Base-by-base conservation (phyloP, 1,140 invertebrate genomes). In the Lethocerus indicus region DNA sequence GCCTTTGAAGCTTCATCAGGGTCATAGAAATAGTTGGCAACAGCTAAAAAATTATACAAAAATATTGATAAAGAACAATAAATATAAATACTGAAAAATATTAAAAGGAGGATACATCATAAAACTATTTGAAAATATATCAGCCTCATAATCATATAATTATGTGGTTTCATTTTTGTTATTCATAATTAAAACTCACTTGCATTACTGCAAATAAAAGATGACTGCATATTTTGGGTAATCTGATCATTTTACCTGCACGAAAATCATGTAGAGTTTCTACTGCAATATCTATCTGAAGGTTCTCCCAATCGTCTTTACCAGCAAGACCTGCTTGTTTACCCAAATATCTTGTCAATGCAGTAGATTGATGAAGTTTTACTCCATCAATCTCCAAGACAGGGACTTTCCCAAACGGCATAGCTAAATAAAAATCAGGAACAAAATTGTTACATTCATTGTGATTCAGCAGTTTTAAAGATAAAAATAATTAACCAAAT, bases 361-460 rank as follows among this genome's bases (percentile, higher is more conserved):
- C 66, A 24, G 68, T 54, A 25, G 67, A 65, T 59, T 76, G 71
- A 35, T 63, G 61, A 7, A 71, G 58, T 6, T 56, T 25, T 55
- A 69, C 65, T 3, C 69, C 73, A 59, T 76, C 69, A 23, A 74
- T 64, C 56, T 74, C 70, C 18, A 77, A 57, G 21, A 74, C 57
- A 0, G 74, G 75, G 3, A 73, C 44, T 59, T 73, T 67, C 3
- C 72, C 71, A 59, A 66, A 73, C 0, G 72, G 72, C 35, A 63
- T 66, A 14, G 54, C 71, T 72, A 54, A 2, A 49, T 45, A 43
- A 53, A 44, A 18, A 37, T n/a, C n/a, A n/a, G n/a, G n/a, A n/a
- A n/a, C n/a, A n/a, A n/a, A n/a, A n/a, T n/a, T n/a, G n/a, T n/a
- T n/a, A n/a, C n/a, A n/a, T n/a, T n/a, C n/a, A n/a, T n/a, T n/a